Base-by-base conservation (phyloP, 1,140 invertebrate genomes). In the Heterodera carotae region DNA sequence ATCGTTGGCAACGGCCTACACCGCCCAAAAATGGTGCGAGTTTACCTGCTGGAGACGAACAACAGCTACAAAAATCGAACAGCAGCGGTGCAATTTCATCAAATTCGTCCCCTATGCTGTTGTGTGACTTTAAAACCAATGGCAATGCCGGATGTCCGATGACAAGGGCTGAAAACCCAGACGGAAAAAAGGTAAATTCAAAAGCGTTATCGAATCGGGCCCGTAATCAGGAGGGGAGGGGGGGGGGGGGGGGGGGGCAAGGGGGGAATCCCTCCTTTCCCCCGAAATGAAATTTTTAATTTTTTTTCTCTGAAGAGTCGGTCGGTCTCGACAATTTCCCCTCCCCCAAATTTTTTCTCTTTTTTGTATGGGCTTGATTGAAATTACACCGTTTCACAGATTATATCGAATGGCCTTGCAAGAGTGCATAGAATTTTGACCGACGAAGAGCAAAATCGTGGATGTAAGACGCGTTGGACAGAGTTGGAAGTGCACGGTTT, bases 401-500 rank as follows among this genome's bases (percentile, higher is more conserved):
- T 80, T n/a, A 79, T 79, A 25, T 81, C 80, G 29, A 81, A 81
- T 31, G 80, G 80, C 6, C 60, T 75, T 12, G 67, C 60, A 27
- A 6, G 82, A 27, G 66, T 72, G 31, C 82, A 83, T 77, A 66
- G 83, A 22, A 74, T 83, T 8, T 34, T 83, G 43, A 83, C 74
- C 31, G 70, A 72, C 22, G 82, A 83, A n/a, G 82, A 83, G 76
- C 71, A 81, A 7, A 12, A 22, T 22, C 73, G 80, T 2, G 81
- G 82, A 7, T 70, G 83, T 25, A 78, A 81, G 62, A 56, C 81
- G 29, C 80, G 80, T 8, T 84, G 82, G 81, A 81, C 73, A 18
- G 81, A 83, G 43, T 33, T 84, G 34, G 81, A 83, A 79, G 60
- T 83, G 1, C 82, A 83, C 39, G 83, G 83, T 84, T 15, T 81